phyloP scores from a whole-genome alignment of 2,113 vertebrate genomes.

The Microcebus ravelobensis region DNA sequence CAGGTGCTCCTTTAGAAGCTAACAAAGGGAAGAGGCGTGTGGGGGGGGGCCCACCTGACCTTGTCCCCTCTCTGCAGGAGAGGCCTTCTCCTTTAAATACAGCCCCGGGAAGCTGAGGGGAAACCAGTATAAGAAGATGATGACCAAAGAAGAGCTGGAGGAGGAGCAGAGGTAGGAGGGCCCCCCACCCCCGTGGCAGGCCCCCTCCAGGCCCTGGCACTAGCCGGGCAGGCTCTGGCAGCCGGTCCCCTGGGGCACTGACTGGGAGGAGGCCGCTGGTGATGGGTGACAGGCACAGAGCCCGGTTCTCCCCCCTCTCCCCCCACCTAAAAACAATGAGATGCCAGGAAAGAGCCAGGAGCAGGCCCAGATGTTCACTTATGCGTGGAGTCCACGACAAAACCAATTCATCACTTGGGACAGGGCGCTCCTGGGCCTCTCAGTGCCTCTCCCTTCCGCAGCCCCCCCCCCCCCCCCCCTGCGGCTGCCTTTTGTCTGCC shows the following conservation, averaged over 20 bases:
- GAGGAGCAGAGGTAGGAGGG: conserved; percentile 93
- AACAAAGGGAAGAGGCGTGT: background rate
- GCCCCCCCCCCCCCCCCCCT: background rate
- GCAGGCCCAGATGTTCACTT: background rate
- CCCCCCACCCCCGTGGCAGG: background rate
- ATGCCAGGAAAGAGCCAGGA: background rate
- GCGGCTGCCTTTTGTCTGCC: background rate
- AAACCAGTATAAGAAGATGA: conserved; percentile 91
- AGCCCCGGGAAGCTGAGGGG: conserved; percentile 90
- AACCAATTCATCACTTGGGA: background rate
- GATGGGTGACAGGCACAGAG: too few species aligned
- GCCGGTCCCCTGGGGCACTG: background rate
- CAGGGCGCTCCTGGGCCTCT: background rate
- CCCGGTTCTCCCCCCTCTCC: accelerated
- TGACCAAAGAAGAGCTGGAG: conserved; percentile 94
- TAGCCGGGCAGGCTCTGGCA: background rate
- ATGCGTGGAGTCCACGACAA: background rate
- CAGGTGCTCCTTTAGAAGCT: background rate
- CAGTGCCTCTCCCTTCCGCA: background rate
- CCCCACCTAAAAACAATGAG: background rate
- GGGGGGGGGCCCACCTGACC: background rate
- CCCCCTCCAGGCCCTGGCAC: background rate
- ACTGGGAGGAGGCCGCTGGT: background rate
- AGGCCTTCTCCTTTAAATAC: conserved; percentile 86
- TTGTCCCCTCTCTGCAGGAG: conserved; percentile 73